These are phyloP conservation scores for Catagonus wagneri DNA, from an alignment of 2,113 vertebrate species.

Conservation along the genomic window DNA sequence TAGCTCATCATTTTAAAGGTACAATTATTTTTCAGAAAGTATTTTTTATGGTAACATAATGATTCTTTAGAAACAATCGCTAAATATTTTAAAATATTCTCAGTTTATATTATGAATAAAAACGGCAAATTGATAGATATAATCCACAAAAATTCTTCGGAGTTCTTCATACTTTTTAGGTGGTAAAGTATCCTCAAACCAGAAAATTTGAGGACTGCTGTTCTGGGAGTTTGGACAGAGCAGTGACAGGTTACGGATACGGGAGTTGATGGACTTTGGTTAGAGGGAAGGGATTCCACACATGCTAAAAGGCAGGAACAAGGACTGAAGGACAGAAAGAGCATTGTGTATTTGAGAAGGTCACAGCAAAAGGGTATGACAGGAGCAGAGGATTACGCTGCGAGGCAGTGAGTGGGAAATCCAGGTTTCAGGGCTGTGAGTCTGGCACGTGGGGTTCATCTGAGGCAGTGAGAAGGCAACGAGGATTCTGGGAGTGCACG, in stretches of 20 bases:
- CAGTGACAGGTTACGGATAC: neutral
- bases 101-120: neutral
- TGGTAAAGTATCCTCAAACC: neutral
- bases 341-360: neutral
- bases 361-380: neutral
- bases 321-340: neutral
- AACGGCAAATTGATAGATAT: neutral
- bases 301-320: neutral
- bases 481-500: rapidly evolving
- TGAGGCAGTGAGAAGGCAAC: neutral
- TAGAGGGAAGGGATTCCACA: neutral
- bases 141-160: neutral
- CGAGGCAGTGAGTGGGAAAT: neutral
- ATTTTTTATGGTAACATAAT: neutral
- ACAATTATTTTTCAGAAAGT: constrained; percentile 21
- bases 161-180: neutral
- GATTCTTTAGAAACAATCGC: neutral
- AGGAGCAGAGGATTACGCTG: neutral
- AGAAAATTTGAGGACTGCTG: neutral
- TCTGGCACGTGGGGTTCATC: neutral
- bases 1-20: neutral
- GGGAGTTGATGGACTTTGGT: neutral
- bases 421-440: neutral
- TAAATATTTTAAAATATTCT: constrained; percentile 20
- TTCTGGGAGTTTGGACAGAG: neutral